These are phyloP conservation scores for Euplexia lucipara DNA, from an alignment of 2,888 invertebrate genomes.

Conservation along the genomic window DNA sequence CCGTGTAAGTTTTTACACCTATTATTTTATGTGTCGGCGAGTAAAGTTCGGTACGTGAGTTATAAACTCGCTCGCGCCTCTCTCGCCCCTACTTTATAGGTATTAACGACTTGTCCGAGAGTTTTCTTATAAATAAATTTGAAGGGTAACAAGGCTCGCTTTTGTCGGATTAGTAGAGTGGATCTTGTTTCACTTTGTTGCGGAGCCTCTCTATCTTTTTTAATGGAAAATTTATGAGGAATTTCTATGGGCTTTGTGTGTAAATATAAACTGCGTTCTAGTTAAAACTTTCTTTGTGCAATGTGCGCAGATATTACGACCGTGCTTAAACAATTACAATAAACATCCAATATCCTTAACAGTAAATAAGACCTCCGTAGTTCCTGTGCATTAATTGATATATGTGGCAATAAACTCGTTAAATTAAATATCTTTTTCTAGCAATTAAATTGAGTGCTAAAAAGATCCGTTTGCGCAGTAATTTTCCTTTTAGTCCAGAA, in stretches of 20 bases:
- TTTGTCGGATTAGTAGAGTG: constrained; percentile 91
- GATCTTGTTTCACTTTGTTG: constrained; percentile 91
- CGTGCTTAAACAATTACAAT: constrained; percentile 4
- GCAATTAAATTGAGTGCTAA: constrained; percentile 17
- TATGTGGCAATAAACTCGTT: constrained; percentile 19
- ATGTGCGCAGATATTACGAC: constrained; percentile 5
- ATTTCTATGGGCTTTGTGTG: constrained; percentile 71
- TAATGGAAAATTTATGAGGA: constrained; percentile 84
- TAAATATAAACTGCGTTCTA: constrained; percentile 63
- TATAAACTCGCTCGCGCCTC: constrained; percentile 91
- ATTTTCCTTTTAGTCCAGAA: constrained; percentile 47
- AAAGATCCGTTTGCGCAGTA: constrained; percentile 31
- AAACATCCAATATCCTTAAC: neutral
- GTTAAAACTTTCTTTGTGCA: constrained; percentile 29
- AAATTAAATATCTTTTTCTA: constrained; percentile 20
- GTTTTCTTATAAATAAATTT: constrained; percentile 92
- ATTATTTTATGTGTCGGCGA: constrained; percentile 91
- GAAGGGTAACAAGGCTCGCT: constrained; percentile 91
- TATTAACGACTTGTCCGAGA: constrained; percentile 91
- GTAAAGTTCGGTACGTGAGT: constrained; percentile 91
- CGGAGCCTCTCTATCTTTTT: constrained; percentile 87
- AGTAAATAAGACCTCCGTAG: neutral
- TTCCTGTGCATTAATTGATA: constrained; percentile 9
- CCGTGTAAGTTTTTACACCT: constrained; percentile 91
- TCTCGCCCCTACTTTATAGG: constrained; percentile 91